A percentile compares a stretch with the other conserved stretches of the same genome.
These are phyloP conservation scores for Spatulosminthurus flaviceps DNA, from an alignment of 2,888 invertebrate genomes.

Conservation along the genomic window DNA sequence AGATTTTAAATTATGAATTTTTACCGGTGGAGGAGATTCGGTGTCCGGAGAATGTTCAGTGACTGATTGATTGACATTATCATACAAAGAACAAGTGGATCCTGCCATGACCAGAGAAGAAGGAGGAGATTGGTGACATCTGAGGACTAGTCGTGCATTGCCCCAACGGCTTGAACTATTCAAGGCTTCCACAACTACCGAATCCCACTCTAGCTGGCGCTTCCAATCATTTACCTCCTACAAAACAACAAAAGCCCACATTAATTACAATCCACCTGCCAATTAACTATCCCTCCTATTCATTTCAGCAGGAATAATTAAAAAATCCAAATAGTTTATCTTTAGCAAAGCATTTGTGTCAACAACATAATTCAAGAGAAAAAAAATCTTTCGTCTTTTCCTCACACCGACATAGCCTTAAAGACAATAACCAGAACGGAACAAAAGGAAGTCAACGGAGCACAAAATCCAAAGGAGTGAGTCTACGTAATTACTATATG, in stretches of 20 bases:
- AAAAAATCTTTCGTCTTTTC: not conserved
- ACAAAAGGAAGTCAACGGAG: constrained; percentile 15
- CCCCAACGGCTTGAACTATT: constrained; percentile 45
- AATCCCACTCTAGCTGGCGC: constrained; percentile 51
- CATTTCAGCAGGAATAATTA: not conserved
- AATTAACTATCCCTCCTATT: not conserved
- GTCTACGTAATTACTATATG: no score
- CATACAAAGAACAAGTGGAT: constrained; percentile 52
- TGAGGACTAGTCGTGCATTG: constrained; percentile 40
- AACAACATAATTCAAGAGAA: not conserved
- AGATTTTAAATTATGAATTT: not conserved
- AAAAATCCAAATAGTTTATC: no score
- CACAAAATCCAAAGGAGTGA: no score
- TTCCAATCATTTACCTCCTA: constrained; percentile 54
- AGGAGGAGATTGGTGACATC: constrained; percentile 30
- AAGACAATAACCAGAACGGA: constrained; percentile 1
- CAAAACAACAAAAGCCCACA: not conserved
- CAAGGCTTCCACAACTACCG: constrained; percentile 48
- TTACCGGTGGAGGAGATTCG: constrained; percentile 34
- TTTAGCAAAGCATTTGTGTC: not conserved
- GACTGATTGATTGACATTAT: constrained; percentile 51
- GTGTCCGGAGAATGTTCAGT: not conserved
- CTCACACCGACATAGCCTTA: not conserved
- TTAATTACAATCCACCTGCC: not conserved
- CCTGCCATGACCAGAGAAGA: constrained; percentile 36